Conservation (phyloP, 2,113 vertebrate species). For the Sturnira hondurensis region DNA sequence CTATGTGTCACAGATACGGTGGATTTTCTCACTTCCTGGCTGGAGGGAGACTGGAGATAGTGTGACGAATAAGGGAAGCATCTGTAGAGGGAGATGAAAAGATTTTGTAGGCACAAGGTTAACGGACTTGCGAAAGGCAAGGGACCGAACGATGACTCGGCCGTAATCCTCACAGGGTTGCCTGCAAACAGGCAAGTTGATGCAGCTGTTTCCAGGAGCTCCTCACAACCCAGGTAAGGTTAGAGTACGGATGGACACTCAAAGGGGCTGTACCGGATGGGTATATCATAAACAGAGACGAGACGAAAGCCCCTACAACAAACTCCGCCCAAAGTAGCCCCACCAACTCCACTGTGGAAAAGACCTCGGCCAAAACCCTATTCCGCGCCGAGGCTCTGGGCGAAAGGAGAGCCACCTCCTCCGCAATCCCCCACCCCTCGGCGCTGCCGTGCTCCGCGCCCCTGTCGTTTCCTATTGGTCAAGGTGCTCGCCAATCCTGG, state of each 20-base stretch:
- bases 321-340: not conserved
- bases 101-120: not conserved
- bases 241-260: not conserved
- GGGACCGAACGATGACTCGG: not conserved
- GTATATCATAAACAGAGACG: not conserved
- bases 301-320: rapidly evolving
- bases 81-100: not conserved
- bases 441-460: not conserved
- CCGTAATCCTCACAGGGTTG: not conserved
- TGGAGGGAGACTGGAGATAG: not conserved
- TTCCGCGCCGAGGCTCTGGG: rapidly evolving
- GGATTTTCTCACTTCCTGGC: not conserved
- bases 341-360: rapidly evolving
- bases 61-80: not conserved
- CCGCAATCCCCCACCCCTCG: not conserved
- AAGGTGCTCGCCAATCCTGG: conserved; percentile 44
- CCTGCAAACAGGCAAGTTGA: not conserved
- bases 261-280: not conserved
- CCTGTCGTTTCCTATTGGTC: conserved; percentile 20
- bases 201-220: not conserved
- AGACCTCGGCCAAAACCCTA: rapidly evolving
- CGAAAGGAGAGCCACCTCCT: not conserved
- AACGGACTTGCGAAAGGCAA: not conserved
- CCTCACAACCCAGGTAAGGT: not conserved
- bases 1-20: not conserved